Base-by-base conservation (phyloP, 2,797 vertebrate genomes). In the Phoeniculus purpureus region DNA sequence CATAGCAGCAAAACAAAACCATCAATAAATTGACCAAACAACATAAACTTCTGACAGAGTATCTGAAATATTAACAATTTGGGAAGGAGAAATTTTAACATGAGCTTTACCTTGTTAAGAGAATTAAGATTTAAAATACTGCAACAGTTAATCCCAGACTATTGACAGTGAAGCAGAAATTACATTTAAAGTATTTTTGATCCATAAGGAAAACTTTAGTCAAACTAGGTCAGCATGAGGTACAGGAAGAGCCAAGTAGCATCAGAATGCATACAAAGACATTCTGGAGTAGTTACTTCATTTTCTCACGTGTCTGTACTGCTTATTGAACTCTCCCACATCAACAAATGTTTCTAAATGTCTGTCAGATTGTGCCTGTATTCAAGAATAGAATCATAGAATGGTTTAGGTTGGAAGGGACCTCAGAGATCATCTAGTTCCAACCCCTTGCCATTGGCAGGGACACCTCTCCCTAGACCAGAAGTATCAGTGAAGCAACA, bases 101-200 rank as follows among this genome's bases (percentile, higher is more conserved):
- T 60, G 50, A 89, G 16, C 18, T 92, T 89, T 89, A 94, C 45
- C 83, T 90, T 87, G 75, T 94, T 95, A 95, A 92, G 16, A 74
- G 74, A 87, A 91, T 91, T 71, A 90, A 77, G 78, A 88, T 80
- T 92, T 84, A 90, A 85, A 92, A 3, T 47, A 29, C 8, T 0
- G 3, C 45, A 87, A 81, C 19, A 80, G 29, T 68, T 85, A 55
- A 90, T 80, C 59, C 78, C 40, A 86, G 55, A 61, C 59, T 59
- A 85, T 23, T 50, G 50, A 73, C 40, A 84, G 22, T 86, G 27
- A 82, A 85, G 17, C 43, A 90, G 40, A 81, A 91, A 91, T 89
- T 88, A 81, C 77, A 90, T 88, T 87, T 92, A 75, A 93, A 91
- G 7, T 78, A 80, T 74, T 68, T 65, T 50, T 75, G 51, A 90